Evolutionary conservation across 2,888 invertebrate genomes (phyloP).

Genomic region (Vandiemenella viatica): DNA sequence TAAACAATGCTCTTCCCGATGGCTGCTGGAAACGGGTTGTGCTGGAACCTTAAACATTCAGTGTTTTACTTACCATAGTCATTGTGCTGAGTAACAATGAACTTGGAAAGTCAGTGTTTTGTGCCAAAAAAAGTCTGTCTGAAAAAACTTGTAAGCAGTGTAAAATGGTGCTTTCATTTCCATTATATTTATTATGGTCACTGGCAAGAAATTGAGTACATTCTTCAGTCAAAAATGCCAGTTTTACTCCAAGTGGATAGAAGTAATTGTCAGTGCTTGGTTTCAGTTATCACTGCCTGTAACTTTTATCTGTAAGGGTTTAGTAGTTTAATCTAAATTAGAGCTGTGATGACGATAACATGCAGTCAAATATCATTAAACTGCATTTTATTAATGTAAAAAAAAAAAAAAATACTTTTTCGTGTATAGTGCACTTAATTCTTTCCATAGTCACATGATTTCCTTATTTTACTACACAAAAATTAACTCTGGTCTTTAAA

Average conservation of each 20-base stretch:
- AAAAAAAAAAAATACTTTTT: too few relatives aligned
- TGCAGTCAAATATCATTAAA: too few relatives aligned
- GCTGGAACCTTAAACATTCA: conserved; percentile 48
- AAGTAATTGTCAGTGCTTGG: background rate
- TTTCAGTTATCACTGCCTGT: too few relatives aligned
- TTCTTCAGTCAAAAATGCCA: background rate
- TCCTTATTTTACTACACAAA: too few relatives aligned
- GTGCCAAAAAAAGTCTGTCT: background rate
- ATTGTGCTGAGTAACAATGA: background rate
- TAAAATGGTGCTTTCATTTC: background rate
- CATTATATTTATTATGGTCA: background rate
- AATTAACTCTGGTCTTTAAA: too few relatives aligned
- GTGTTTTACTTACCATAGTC: background rate
- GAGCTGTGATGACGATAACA: too few relatives aligned
- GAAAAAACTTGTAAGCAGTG: background rate
- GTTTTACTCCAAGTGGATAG: background rate
- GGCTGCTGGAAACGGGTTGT: conserved; percentile 64
- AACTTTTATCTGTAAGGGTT: too few relatives aligned
- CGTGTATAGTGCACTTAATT: too few relatives aligned
- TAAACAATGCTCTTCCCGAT: conserved; percentile 61
- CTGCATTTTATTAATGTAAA: too few relatives aligned
- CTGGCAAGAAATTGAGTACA: background rate
- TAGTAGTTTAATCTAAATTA: too few relatives aligned
- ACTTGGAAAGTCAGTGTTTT: background rate
- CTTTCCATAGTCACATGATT: too few relatives aligned